Evolutionary conservation across 1,140 invertebrate genomes (phyloP).

Genomic region (Bathynomus jamesi): DNA sequence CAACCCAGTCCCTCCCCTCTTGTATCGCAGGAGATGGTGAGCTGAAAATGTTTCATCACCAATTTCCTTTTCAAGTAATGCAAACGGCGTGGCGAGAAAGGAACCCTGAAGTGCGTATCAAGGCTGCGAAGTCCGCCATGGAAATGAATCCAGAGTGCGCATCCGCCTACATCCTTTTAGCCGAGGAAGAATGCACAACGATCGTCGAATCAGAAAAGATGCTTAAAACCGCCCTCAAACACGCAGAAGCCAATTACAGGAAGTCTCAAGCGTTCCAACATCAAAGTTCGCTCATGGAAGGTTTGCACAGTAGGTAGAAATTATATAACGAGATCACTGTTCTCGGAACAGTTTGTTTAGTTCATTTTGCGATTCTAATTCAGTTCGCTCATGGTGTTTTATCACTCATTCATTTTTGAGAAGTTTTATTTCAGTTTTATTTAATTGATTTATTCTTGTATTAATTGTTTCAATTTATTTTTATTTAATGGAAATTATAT

Average conservation of each 20-base stretch:
- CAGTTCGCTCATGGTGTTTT: too few relatives aligned
- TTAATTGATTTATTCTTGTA: too few relatives aligned
- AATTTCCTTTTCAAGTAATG: conserved; percentile 60
- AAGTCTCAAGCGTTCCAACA: conserved; percentile 70
- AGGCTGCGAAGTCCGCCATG: conserved; percentile 82
- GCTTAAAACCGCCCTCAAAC: conserved; percentile 76
- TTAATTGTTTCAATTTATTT: too few relatives aligned
- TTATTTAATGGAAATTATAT: too few relatives aligned
- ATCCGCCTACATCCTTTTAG: conserved; percentile 87
- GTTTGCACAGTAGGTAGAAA: conserved; percentile 59
- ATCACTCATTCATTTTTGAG: too few relatives aligned
- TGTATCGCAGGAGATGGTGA: too few relatives aligned
- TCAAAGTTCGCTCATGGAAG: conserved; percentile 66
- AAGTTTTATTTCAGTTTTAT: too few relatives aligned
- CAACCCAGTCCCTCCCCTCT: too few relatives aligned
- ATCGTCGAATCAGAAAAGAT: conserved; percentile 82
- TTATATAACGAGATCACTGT: too few relatives aligned
- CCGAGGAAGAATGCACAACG: conserved; percentile 91
- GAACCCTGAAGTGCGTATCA: conserved; percentile 82
- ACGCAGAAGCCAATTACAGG: conserved; percentile 77
- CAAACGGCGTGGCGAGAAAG: conserved; percentile 94
- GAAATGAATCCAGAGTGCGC: conserved; percentile 89
- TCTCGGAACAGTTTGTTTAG: too few relatives aligned
- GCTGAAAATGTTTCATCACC: too few relatives aligned
- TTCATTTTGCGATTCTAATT: too few relatives aligned